Conservation (phyloP, 2,797 vertebrate genomes). For the Aviceda cuculoides region DNA sequence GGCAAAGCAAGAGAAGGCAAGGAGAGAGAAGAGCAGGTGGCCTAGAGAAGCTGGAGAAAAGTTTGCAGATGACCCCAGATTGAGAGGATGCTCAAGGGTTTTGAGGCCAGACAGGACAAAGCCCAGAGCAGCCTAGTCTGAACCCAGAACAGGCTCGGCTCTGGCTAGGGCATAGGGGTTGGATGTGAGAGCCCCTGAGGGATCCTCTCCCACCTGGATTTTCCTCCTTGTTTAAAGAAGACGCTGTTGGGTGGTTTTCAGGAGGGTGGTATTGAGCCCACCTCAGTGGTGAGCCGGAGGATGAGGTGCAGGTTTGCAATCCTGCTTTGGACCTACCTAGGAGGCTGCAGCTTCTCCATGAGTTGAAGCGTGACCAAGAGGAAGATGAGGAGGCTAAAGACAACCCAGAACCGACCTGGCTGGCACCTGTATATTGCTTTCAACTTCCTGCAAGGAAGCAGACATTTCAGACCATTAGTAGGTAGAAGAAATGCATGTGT, state of each 20-base stretch:
- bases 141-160: not conserved
- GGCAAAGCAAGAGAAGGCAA: not conserved
- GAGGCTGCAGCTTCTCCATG: conserved; percentile 64
- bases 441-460: conserved; percentile 69
- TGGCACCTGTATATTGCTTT: conserved; percentile 63
- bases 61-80: not conserved
- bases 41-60: not conserved
- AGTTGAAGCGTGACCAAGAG: conserved; percentile 75
- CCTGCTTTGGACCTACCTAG: conserved; percentile 62
- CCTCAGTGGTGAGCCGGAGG: not conserved
- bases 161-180: not conserved
- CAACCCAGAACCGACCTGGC: conserved; percentile 68
- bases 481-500: not conserved
- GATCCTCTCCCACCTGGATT: not conserved
- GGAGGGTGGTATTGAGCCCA: not conserved
- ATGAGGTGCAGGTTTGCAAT: not conserved
- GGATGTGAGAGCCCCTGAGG: not conserved
- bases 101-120: not conserved
- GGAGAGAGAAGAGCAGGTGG: not conserved
- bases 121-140: not conserved
- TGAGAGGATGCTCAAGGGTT: not conserved
- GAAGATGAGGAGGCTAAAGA: conserved; percentile 71
- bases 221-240: not conserved
- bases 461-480: not conserved
- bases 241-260: not conserved